phyloP scores from a whole-genome alignment of 1,140 invertebrate genomes.

The Idris sp. region DNA sequence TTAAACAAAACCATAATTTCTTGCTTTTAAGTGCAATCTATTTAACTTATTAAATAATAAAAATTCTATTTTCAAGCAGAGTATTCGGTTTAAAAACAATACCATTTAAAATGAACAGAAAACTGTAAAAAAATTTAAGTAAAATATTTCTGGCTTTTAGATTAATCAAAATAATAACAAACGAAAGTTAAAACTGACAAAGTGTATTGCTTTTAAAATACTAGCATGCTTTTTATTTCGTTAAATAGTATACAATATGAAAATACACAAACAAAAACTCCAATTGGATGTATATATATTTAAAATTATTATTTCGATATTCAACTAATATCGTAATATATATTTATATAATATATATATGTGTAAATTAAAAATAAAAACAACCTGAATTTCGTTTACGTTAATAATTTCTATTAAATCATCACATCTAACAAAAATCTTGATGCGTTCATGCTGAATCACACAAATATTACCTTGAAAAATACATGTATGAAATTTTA shows the following conservation, averaged over 20 bases:
- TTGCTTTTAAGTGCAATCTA: too few relatives aligned
- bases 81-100: too few relatives aligned
- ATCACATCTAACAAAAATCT: slow-evolving; percentile 52
- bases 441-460: slow-evolving; percentile 45
- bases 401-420: slow-evolving; percentile 39
- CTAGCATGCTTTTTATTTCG: neutral
- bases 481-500: slow-evolving; percentile 61
- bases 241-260: slow-evolving; percentile 23
- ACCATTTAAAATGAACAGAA: slow-evolving; percentile 4
- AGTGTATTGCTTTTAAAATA: neutral
- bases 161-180: too few relatives aligned
- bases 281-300: slow-evolving; percentile 18
- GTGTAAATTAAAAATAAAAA: slow-evolving; percentile 34
- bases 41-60: too few relatives aligned
- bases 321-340: too few relatives aligned
- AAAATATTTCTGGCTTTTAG: too few relatives aligned
- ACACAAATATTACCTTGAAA: slow-evolving; percentile 54
- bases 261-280: slow-evolving; percentile 23
- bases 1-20: too few relatives aligned
- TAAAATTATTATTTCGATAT: too few relatives aligned
- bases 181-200: too few relatives aligned
- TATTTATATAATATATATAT: slow-evolving; percentile 9
- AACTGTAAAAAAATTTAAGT: slow-evolving; percentile 18
- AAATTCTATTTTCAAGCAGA: too few relatives aligned
- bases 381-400: slow-evolving; percentile 40